These are phyloP conservation scores for Andrena haemorrhoa DNA, from an alignment of 2,888 invertebrate species.

Conservation along the genomic window DNA sequence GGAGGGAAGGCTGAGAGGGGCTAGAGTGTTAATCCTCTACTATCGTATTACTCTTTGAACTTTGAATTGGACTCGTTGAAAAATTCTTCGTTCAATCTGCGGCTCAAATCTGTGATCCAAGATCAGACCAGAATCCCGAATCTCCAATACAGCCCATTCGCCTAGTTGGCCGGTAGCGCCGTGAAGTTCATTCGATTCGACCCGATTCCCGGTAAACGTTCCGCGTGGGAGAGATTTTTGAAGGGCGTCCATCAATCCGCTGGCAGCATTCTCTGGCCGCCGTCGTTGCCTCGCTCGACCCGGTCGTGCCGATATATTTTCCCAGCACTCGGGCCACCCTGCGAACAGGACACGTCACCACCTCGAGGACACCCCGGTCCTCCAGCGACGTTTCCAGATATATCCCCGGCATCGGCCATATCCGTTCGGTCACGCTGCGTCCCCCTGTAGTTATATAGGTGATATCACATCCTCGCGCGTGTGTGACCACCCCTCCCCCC, in stretches of 20 bases:
- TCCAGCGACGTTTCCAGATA: slow-evolving; percentile 58
- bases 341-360: slow-evolving; percentile 62
- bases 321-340: slow-evolving; percentile 62
- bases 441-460: slow-evolving; percentile 40
- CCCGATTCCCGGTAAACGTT: background rate
- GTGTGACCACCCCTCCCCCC: too few species aligned
- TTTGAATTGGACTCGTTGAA: too few species aligned
- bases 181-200: background rate
- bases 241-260: slow-evolving; percentile 44
- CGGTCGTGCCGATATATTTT: slow-evolving; percentile 67
- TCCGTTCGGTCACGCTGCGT: slow-evolving; percentile 57
- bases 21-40: too few species aligned
- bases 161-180: background rate
- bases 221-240: slow-evolving; percentile 32
- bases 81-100: too few species aligned
- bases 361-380: slow-evolving; percentile 56
- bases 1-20: too few species aligned
- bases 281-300: slow-evolving; percentile 27
- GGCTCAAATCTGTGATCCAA: too few species aligned
- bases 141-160: too few species aligned
- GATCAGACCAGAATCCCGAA: too few species aligned
- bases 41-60: too few species aligned
- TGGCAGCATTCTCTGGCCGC: slow-evolving; percentile 22
- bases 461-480: background rate
- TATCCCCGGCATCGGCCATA: slow-evolving; percentile 60